Base-by-base conservation (phyloP, 2,888 invertebrate species). In the Stomorhina lunata region DNA sequence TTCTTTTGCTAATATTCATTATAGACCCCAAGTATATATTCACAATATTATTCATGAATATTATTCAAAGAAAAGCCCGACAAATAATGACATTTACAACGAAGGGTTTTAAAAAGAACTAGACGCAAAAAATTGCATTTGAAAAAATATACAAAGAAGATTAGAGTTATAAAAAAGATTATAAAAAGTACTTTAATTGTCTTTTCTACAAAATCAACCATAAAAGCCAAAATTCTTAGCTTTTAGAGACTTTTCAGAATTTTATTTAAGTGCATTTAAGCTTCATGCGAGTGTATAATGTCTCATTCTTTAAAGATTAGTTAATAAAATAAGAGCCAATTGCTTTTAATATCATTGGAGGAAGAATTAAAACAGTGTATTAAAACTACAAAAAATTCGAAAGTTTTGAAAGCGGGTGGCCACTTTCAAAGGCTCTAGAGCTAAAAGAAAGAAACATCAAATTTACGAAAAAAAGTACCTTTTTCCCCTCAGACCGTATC, bases 161-260 rank as follows among this genome's bases (percentile, higher is more conserved):
- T 43, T 59, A 61, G 9, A 68, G 17, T 17, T 61, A 69, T 61
- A 66, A 77, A 69, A 77, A 61, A 43, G 15, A 43, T 34, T 32
- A 3, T 77, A 43, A 37, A 53, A 32, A 69, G 69, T 32, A 50
- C 68, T 50, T 50, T 76, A 65, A 75, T 76, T 50, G 40, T 65
- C 40, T 34, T 63, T 75, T 34, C 1, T n/a, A 34, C 20, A 63
- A 76, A 48, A 40, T 45, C 63, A 65, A 25, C 32, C 69, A 80
- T 75, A 75, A 75, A 75, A 69, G n/a, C 17, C 63, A 34, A 45
- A 25, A 20, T 7, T 3, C 25, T 40, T 29, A 25, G 9, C 22
- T 4, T 4, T 37, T 43, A 43, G 17, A 43, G 15, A 17, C 17
- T 17, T 17, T 43, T 43, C 6, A 68, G 25, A 53, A 68, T 53